A percentile compares a stretch with the other conserved stretches of the same genome.
Evolutionary conservation across 2,113 vertebrate species (phyloP).

Genomic region (Numida meleagris): DNA sequence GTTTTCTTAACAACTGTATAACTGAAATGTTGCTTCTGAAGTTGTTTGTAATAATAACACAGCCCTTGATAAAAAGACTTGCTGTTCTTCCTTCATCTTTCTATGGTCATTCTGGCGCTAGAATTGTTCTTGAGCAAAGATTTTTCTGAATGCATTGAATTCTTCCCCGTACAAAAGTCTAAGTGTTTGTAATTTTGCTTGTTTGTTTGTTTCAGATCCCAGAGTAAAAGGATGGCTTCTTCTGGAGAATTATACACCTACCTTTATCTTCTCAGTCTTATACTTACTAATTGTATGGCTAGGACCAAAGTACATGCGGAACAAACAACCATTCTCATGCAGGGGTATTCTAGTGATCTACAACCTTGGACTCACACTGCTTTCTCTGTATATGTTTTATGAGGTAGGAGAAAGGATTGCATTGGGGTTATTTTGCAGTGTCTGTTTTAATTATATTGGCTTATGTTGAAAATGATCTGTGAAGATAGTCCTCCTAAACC

Average conservation of each 20-base stretch:
- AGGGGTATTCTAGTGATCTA: slow-evolving; percentile 89
- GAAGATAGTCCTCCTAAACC: neutral
- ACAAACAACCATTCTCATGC: slow-evolving; percentile 86
- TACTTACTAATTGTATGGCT: slow-evolving; percentile 94
- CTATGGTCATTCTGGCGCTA: neutral
- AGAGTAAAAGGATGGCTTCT: slow-evolving; percentile 94
- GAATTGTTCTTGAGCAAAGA: neutral
- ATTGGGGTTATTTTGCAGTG: neutral
- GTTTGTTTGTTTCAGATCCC: slow-evolving; percentile 82
- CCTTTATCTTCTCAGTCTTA: slow-evolving; percentile 86
- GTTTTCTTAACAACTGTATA: neutral
- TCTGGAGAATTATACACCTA: slow-evolving; percentile 91
- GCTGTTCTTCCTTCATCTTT: neutral
- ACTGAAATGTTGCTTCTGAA: neutral
- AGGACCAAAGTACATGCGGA: slow-evolving; percentile 95
- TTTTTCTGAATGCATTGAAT: neutral
- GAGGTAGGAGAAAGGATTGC: slow-evolving; percentile 84
- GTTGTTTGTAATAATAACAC: neutral
- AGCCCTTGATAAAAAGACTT: neutral
- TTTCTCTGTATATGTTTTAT: slow-evolving; percentile 96
- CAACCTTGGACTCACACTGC: slow-evolving; percentile 90
- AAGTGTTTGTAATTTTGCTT: neutral
- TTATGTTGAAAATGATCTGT: neutral
- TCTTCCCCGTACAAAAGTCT: neutral
- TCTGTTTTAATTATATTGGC: neutral